Evolutionary conservation across 2,888 invertebrate genomes (phyloP).

Genomic region (Mantis religiosa): DNA sequence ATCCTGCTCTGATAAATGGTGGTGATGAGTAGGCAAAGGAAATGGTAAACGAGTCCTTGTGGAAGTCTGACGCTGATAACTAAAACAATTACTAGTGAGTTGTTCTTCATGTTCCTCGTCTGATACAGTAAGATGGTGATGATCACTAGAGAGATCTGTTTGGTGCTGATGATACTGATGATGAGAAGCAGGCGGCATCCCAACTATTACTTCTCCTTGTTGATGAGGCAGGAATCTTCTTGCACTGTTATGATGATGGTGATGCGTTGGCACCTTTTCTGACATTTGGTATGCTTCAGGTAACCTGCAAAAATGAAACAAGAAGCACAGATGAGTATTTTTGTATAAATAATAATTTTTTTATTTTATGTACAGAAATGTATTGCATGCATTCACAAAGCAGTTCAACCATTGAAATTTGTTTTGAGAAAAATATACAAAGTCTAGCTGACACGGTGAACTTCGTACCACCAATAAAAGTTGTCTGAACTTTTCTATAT

Average conservation of each 20-base stretch:
- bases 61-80: conserved; percentile 27
- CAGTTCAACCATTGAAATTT: neutral
- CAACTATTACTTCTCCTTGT: neutral
- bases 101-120: neutral
- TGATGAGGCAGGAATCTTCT: neutral
- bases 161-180: conserved; percentile 9
- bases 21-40: conserved; percentile 7
- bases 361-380: too few species aligned
- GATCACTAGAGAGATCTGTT: neutral
- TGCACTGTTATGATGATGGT: conserved; percentile 6
- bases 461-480: too few species aligned
- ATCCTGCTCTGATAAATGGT: conserved; percentile 13
- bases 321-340: neutral
- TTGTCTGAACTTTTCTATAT: too few species aligned
- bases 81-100: conserved; percentile 27
- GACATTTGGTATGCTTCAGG: conserved; percentile 8
- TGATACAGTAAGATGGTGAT: conserved; percentile 1
- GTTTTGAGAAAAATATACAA: too few species aligned
- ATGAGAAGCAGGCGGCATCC: neutral
- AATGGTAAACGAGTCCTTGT: conserved; percentile 15
- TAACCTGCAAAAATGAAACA: neutral
- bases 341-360: neutral
- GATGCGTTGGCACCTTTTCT: conserved; percentile 7
- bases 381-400: neutral
- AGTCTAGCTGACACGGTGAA: too few species aligned